Evolutionary conservation across 23 tunicate species (phyloP).

Genomic region (Oikopleura dioica): DNA sequence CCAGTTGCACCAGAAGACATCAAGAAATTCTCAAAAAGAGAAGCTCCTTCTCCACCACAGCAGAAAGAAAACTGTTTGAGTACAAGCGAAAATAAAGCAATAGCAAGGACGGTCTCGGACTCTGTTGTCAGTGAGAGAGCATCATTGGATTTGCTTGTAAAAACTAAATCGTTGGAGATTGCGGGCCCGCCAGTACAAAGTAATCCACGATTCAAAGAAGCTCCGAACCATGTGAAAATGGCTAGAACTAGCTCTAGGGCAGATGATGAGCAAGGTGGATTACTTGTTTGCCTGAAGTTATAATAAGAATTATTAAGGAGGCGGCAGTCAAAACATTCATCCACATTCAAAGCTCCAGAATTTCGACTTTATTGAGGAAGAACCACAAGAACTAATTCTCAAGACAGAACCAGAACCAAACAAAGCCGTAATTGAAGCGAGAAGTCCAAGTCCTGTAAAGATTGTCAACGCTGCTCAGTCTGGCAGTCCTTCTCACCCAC

Average conservation of each 20-base stretch:
- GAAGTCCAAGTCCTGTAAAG: conserved; percentile 6
- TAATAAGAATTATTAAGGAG: not conserved
- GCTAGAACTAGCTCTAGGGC: conserved; percentile 3
- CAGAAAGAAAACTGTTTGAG: no score
- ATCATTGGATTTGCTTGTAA: not conserved
- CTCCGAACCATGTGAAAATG: not conserved
- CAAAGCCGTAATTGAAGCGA: not conserved
- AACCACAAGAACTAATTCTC: not conserved
- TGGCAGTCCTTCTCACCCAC: no score
- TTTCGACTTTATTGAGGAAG: no score
- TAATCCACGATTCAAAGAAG: conserved; percentile 4
- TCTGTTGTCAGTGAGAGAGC: not conserved
- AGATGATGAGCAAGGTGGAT: not conserved
- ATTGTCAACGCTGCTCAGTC: not conserved
- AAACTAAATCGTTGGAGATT: conserved; percentile 4
- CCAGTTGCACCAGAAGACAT: no score
- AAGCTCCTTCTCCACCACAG: no score
- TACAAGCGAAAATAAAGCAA: not conserved
- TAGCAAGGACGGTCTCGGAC: not conserved
- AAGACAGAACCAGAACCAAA: conserved; percentile 6
- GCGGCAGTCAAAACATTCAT: no score
- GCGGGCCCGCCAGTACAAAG: no score
- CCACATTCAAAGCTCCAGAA: no score
- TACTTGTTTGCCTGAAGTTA: not conserved
- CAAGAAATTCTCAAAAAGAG: no score